Evolutionary conservation across 30 jellyfish, hydroid and myxozoan species (phyloP).

Genomic region (Turritopsis dohrnii): DNA sequence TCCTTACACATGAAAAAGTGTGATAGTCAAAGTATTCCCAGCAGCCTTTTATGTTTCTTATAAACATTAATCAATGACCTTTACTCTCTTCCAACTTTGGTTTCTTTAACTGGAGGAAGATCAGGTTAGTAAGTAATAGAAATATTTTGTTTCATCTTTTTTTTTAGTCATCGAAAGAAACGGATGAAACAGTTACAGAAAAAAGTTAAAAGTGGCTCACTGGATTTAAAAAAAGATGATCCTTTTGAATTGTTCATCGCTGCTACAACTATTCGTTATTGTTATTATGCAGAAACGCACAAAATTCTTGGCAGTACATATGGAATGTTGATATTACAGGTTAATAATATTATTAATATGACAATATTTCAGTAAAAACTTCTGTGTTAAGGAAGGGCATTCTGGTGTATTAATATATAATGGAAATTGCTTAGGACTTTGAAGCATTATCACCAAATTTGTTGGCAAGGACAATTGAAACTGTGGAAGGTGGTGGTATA

Average conservation of each 20-base stretch:
- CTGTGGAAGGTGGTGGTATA: conserved; percentile 98
- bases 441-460: conserved; percentile 96
- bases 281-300: conserved; percentile 89
- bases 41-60: no score
- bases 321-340: conserved; percentile 98
- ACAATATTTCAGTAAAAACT: no score
- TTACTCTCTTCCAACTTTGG: no score
- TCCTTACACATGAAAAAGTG: no score
- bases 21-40: no score
- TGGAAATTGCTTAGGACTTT: conserved; percentile 81
- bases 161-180: conserved; percentile 79
- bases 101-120: no score
- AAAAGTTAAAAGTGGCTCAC: conserved; percentile 84
- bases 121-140: neutral
- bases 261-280: conserved; percentile 84
- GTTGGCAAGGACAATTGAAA: conserved; percentile 94
- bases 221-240: conserved; percentile 80
- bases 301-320: conserved; percentile 90
- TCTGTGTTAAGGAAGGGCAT: neutral
- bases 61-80: no score
- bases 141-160: neutral
- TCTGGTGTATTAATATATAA: neutral
- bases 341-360: no score
- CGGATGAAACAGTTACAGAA: conserved; percentile 90
- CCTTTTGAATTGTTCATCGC: conserved; percentile 91